Conservation (phyloP, 1,140 invertebrate species). For the Coboldia fuscipes region DNA sequence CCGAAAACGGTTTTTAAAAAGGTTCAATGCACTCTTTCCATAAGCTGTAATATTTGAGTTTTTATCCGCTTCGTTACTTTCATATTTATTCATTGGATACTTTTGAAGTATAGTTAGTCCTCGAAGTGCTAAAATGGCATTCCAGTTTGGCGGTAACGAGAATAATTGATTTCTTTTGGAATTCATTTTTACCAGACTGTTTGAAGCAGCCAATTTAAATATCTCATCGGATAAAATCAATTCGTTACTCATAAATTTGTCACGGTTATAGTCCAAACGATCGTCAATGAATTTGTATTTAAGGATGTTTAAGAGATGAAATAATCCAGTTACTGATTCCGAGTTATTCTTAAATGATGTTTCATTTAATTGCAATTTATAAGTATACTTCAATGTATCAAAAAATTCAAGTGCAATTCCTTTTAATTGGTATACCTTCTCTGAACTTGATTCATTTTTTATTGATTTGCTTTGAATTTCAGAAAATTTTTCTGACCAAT, state of each 20-base stretch:
- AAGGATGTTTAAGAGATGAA: conserved; percentile 5
- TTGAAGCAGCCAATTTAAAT: background rate
- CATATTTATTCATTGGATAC: too few relatives aligned
- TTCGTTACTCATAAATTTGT: background rate
- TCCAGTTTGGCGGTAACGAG: conserved; percentile 11
- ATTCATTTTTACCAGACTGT: background rate
- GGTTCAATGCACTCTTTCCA: too few relatives aligned
- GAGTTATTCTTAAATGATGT: background rate
- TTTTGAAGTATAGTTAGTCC: conserved; percentile 14
- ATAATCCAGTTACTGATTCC: conserved; percentile 2
- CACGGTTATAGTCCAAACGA: background rate
- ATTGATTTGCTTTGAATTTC: conserved; percentile 5
- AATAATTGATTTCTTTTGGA: conserved; percentile 1
- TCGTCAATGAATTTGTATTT: conserved; percentile 5
- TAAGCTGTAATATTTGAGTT: too few relatives aligned
- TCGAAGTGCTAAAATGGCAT: conserved; percentile 14
- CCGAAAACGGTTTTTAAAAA: too few relatives aligned
- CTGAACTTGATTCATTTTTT: conserved; percentile 7
- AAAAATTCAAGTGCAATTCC: conserved; percentile 4
- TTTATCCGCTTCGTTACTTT: too few relatives aligned
- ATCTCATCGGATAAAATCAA: background rate
- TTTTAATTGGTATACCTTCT: background rate
- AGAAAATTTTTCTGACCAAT: conserved; percentile 13
- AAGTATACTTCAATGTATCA: conserved; percentile 14
- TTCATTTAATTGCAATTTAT: conserved; percentile 9